Conservation (phyloP, 1,140 invertebrate genomes). For the Chelonus insularis region DNA sequence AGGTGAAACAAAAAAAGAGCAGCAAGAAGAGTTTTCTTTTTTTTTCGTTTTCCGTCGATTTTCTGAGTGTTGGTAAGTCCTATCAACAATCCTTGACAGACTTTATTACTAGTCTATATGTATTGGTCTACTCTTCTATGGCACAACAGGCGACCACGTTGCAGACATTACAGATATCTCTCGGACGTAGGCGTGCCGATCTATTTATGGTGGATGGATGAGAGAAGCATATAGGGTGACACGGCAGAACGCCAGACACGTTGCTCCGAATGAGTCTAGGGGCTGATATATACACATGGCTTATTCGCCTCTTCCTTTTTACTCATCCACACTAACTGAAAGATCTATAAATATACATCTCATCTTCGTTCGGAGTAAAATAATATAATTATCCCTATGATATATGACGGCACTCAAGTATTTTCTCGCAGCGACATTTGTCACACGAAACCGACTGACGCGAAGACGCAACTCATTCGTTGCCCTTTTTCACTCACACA, state of each 20-base stretch:
- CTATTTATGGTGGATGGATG: slow-evolving; percentile 20
- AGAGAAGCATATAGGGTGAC: slow-evolving; percentile 31
- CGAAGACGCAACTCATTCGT: slow-evolving; percentile 35
- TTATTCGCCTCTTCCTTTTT: background rate
- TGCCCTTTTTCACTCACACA: background rate
- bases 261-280: background rate
- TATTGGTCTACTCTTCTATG: too few relatives aligned
- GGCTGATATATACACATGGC: background rate
- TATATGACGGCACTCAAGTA: slow-evolving; percentile 41
- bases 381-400: slow-evolving; percentile 55
- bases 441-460: slow-evolving; percentile 34
- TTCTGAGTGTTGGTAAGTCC: background rate
- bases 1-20: background rate
- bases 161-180: background rate
- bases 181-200: background rate
- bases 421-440: slow-evolving; percentile 44
- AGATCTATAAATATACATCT: slow-evolving; percentile 44
- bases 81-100: slow-evolving; percentile 10
- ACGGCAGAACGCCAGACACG: background rate
- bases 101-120: background rate
- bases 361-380: slow-evolving; percentile 30
- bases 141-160: background rate
- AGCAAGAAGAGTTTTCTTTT: background rate
- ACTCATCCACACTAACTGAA: background rate
- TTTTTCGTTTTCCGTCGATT: background rate